Conservation (phyloP, 2,113 vertebrate species). For the Typhlomys cinereus region DNA sequence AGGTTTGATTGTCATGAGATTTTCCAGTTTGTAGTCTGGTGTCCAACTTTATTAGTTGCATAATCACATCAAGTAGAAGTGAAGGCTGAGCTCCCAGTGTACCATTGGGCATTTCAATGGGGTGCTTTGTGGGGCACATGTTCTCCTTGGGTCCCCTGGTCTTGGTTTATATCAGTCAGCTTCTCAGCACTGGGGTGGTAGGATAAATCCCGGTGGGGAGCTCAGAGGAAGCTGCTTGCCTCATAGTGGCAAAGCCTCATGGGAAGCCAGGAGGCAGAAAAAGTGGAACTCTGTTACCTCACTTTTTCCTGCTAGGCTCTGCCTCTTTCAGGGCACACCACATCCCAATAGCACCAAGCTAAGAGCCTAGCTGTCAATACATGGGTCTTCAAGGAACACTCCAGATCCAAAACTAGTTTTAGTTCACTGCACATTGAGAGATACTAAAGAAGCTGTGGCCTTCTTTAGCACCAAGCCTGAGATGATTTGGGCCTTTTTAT, state of each 20-base stretch:
- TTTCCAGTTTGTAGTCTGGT: too few relatives aligned
- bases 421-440: neutral
- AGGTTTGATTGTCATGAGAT: rapidly evolving
- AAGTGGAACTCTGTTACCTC: neutral
- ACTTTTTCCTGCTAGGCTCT: neutral
- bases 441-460: rapidly evolving
- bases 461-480: rapidly evolving
- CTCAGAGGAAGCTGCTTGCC: neutral
- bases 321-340: neutral
- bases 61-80: rapidly evolving
- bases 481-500: too few relatives aligned
- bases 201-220: neutral
- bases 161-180: neutral
- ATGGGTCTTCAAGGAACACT: too few relatives aligned
- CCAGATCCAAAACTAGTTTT: neutral
- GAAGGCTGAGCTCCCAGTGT: too few relatives aligned
- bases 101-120: neutral
- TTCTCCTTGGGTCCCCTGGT: neutral
- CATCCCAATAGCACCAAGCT: neutral
- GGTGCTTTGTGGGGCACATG: rapidly evolving
- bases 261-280: neutral
- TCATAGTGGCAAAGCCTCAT: neutral
- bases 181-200: neutral
- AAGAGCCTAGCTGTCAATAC: neutral
- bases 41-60: too few relatives aligned